A percentile compares a stretch with the other conserved stretches of the same genome.
Evolutionary conservation across 1,140 invertebrate species (phyloP).

Genomic region (Saccostrea cuccullata): DNA sequence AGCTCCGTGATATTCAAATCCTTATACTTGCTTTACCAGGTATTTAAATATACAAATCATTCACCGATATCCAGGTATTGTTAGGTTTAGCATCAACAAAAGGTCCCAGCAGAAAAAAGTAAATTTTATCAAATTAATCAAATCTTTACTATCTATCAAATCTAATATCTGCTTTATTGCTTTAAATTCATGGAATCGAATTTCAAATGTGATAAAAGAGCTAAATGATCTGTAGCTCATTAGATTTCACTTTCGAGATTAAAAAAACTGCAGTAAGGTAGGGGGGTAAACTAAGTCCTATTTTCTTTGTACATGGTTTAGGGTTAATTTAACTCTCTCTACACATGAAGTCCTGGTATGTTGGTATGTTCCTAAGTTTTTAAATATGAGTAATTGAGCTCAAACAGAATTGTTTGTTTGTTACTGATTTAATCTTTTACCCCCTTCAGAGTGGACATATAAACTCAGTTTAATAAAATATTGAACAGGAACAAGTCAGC

Average conservation of each 20-base stretch:
- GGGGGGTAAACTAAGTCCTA: not conserved
- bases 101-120: not conserved
- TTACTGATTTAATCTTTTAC: constrained; percentile 17
- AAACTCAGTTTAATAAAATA: not conserved
- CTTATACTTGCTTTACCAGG: not conserved
- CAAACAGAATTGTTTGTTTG: constrained; percentile 1
- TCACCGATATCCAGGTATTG: not conserved
- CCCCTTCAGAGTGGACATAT: not conserved
- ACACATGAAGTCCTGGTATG: not conserved
- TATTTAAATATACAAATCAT: constrained; percentile 9
- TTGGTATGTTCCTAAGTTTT: not conserved
- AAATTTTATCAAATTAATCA: not conserved
- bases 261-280: not conserved
- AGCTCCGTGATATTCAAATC: not conserved
- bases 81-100: not conserved
- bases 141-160: not conserved
- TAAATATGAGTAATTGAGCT: constrained; percentile 18
- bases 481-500: not conserved
- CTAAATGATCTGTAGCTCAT: not conserved
- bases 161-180: not conserved
- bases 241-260: not conserved
- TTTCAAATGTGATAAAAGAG: not conserved
- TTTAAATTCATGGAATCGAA: not conserved
- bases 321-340: not conserved
- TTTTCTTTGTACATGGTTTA: not conserved